Evolutionary conservation across 1,140 invertebrate genomes (phyloP), one percentile per base, ranked within the genome.

Genomic region (Drosophila tropicalis): DNA sequence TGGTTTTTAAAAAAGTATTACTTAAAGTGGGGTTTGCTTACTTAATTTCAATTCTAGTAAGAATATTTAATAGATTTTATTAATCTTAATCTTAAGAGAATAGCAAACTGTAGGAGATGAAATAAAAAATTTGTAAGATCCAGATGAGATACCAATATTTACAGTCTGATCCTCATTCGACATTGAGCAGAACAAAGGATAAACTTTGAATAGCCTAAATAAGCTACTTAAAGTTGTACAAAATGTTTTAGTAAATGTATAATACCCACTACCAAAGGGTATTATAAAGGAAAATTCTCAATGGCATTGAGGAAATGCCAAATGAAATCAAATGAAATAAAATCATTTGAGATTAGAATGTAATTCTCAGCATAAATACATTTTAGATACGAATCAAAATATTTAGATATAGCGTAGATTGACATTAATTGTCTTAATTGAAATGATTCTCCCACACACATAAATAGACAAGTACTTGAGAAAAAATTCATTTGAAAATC

Each of bases 341-440:
- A 75, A 75, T 81, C 70, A 79, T 67, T 79, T 83, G 66, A 74
- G 12, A 12, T 66, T 73, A 67, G 67, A 54, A 61, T 79, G 54
- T 68, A 67, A 66, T 79, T 82, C 40, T 44, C 51, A 44, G 64
- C 55, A 63, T 69, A 72, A 68, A 67, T 75, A 62, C 41, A 58
- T 62, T 67, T 10, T 10, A 10, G 10, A 12, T 47, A 60, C 60
- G 56, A 72, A 70, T 22, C 61, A 44, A 87, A 72, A 82, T 79
- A 86, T 87, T 79, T 68, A 62, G 67, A 36, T 22, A 39, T 34
- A 32, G 67, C 47, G 76, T 40, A 69, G 84, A 72, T 83, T 87
- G 83, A 89, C 84, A 89, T 80, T 89, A 87, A 87, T 87, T 87
- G 83, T 87, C 83, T 61, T 77, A 83, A 87, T 87, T 85, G 75